These are phyloP conservation scores for Nephila pilipes DNA, from an alignment of 1,140 invertebrate species.

Conservation along the genomic window DNA sequence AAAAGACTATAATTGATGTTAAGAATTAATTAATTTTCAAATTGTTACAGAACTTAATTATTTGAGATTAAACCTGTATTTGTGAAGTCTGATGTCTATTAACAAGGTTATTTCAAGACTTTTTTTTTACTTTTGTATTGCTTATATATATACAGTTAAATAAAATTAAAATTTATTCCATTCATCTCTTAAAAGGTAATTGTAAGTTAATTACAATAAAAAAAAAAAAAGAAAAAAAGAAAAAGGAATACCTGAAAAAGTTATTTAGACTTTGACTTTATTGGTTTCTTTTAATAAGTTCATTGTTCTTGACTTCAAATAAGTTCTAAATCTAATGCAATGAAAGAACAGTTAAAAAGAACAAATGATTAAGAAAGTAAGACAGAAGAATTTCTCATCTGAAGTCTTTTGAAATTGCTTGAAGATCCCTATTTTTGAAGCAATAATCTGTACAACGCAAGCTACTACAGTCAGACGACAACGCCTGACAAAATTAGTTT, in stretches of 20 bases:
- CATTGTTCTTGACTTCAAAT: not conserved
- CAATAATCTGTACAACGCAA: not conserved
- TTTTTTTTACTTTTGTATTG: too few relatives aligned
- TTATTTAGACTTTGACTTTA: not conserved
- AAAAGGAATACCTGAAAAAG: not conserved
- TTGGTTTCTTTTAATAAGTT: not conserved
- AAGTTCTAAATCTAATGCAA: not conserved
- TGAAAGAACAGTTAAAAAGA: not conserved
- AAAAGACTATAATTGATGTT: too few relatives aligned
- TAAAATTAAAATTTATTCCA: too few relatives aligned
- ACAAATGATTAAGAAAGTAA: slow-evolving; percentile 31
- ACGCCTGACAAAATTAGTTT: slow-evolving; percentile 60
- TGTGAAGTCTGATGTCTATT: too few relatives aligned
- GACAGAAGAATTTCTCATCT: not conserved
- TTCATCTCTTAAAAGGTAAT: too few relatives aligned
- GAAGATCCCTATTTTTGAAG: slow-evolving; percentile 17
- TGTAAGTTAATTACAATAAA: too few relatives aligned
- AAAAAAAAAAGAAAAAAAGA: not conserved
- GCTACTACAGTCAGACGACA: not conserved
- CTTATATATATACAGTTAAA: too few relatives aligned
- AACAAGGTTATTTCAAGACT: too few relatives aligned
- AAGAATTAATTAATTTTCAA: too few relatives aligned
- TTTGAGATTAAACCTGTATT: too few relatives aligned
- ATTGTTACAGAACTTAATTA: too few relatives aligned
- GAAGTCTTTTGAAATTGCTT: slow-evolving; percentile 12